Base-by-base conservation (phyloP, 2,888 invertebrate genomes). In the Cryptus armator region DNA sequence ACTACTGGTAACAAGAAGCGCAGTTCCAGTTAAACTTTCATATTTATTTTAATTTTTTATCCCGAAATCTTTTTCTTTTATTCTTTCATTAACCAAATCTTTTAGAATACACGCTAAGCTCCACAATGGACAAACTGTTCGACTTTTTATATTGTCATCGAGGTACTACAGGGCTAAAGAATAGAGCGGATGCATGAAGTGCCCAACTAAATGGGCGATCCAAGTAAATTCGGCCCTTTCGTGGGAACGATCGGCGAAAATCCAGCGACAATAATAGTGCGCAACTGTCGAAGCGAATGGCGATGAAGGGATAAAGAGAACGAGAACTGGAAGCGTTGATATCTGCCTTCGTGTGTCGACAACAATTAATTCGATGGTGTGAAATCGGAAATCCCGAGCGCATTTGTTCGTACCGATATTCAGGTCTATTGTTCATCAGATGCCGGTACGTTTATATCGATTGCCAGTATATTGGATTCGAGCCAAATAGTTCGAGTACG, bases 391-490 rank as follows among this genome's bases (percentile, higher is more conserved):
- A 81, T 74, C 78, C 80, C 71, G 53, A 67, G 48, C 43, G 76
- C 74, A 46, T 66, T 79, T 82, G 78, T 79, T 79, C 70, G 64
- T 48, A 37, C 53, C 70, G 81, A 85, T 79, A 81, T 74, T 85
- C 77, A 12, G 75, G 76, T 84, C 82, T 82, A 87, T 82, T 86
- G 84, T 83, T 82, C 78, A 86, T 84, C 74, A 78, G 75, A 72
- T 53, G 64, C 74, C 72, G 51, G 84, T 83, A 86, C 86, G 88
- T 87, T 89, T 88, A 87, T 90, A 92, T 92, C 90, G 92, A 92
- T 92, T 90, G 88, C 86, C 84, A 83, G 82, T 81, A 77, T 83
- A 86, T 90, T 92, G 92, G 92, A 91, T 89, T 88, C 64, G 71
- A 78, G 92, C 92, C 91, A 91, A 91, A 89, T 87, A 85, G 86